Percentiles rank a stretch among this genome's conserved stretches.
Conservation (phyloP, 2,888 invertebrate species). For the Meta bourneti region DNA sequence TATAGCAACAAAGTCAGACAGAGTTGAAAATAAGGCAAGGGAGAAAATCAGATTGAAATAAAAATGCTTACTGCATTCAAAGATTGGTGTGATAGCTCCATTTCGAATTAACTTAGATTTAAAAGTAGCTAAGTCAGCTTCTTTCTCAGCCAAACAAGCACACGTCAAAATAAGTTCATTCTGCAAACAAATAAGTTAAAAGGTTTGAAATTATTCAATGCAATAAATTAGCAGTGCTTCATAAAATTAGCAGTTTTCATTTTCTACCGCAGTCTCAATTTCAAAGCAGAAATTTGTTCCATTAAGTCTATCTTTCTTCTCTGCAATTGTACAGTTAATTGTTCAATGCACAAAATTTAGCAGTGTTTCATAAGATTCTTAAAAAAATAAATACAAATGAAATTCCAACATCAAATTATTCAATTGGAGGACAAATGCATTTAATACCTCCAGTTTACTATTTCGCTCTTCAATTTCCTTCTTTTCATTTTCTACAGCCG, state of each 20-base stretch:
- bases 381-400: not conserved
- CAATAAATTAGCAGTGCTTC: not conserved
- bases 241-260: not conserved
- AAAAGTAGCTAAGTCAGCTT: slow-evolving; percentile 68
- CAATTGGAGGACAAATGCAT: not conserved
- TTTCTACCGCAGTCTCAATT: not conserved
- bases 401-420: too few species aligned
- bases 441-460: slow-evolving; percentile 63
- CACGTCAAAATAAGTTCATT: slow-evolving; percentile 69
- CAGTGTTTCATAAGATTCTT: not conserved
- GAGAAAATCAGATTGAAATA: not conserved
- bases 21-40: too few species aligned
- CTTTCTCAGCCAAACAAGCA: slow-evolving; percentile 74
- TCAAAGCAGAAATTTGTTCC: not conserved
- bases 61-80: slow-evolving; percentile 54
- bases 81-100: slow-evolving; percentile 58
- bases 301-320: not conserved
- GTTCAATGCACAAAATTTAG: too few species aligned
- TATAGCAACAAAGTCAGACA: too few species aligned
- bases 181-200: slow-evolving; percentile 24
- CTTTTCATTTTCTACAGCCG: slow-evolving; percentile 57
- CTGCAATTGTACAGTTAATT: not conserved
- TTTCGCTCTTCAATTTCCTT: slow-evolving; percentile 66
- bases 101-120: slow-evolving; percentile 57
- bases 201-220: not conserved